Evolutionary conservation across 2,888 invertebrate species (phyloP).

Genomic region (Drosophila formosana): DNA sequence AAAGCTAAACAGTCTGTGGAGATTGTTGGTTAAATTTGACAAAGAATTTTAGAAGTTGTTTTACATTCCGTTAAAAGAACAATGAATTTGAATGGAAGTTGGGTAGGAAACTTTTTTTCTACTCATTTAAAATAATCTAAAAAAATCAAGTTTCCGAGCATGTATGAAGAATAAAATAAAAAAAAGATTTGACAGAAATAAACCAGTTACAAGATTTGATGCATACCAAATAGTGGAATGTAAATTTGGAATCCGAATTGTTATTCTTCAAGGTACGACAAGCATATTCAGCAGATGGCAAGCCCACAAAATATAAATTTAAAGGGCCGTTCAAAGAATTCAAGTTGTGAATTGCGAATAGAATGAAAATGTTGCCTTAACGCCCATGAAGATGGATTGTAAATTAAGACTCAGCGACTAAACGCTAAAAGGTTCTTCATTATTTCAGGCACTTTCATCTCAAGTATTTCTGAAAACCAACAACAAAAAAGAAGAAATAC

Average conservation of each 20-base stretch:
- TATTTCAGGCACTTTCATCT: constrained; percentile 9
- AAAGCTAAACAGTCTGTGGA: no score
- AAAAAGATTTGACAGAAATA: not conserved
- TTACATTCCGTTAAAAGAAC: not conserved
- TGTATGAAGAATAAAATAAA: not conserved
- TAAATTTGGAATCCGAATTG: not conserved
- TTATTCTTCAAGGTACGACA: not conserved
- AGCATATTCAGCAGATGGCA: not conserved
- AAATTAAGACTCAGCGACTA: not conserved
- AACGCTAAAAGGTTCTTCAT: constrained; percentile 4
- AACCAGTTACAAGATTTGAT: constrained; percentile 1
- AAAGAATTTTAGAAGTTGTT: not conserved
- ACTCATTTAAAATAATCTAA: not conserved
- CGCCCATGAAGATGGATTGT: not conserved
- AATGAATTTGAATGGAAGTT: not conserved
- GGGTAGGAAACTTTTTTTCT: not conserved
- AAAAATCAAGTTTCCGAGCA: not conserved
- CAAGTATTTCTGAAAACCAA: constrained; percentile 5
- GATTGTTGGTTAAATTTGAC: no score
- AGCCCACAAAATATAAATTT: not conserved
- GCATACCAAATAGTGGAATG: not conserved
- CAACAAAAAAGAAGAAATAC: constrained; percentile 1
- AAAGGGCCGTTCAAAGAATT: not conserved
- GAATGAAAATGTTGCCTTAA: not conserved
- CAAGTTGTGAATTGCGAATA: not conserved